Evolutionary conservation across 2,113 vertebrate species (phyloP), one percentile per base, ranked within the genome.

Genomic region (Sorex araneus): DNA sequence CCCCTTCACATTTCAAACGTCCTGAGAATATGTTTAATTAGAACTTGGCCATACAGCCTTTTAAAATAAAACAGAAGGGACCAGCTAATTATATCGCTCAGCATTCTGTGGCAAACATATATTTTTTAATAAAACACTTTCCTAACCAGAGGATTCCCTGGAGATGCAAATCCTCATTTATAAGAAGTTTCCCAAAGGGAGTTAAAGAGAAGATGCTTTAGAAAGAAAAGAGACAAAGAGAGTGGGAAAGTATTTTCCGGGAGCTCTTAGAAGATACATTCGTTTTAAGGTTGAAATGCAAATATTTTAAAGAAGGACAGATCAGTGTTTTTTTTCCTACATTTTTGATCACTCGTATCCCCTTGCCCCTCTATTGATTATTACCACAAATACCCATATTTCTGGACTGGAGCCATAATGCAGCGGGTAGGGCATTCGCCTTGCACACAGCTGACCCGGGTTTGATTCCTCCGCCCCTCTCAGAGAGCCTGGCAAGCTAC

Each of bases 21-120:
- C 95, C 93, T 97, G 96, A 97, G 95, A 97, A 94, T 97, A 97
- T 96, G 96, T 96, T 98, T 97, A 98, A 98, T 98, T 97, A 98
- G 97, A 97, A 98, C 94, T 96, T 96, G 93, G 93, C 87, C 96
- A 96, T 90, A 94, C 60, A 54, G 95, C 94, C 96, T 96, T 96
- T 96, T 89, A 84, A 94, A 60, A 92, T 95, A 97, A 97, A 97
- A 96, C 9, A 67, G 93, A 97, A 97, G 92, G 97, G 97, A 97
- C 77, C 43, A 85, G 95, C 94, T 98, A 97, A 97, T 98, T 98
- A 97, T 95, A 96, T 95, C 93, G 69, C 94, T 97, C 97, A 93
- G 93, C 96, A 97, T 97, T 97, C 95, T 96, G 96, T 95, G 93
- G 97, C 94, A 94, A 73, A 25, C 70, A 54, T 93, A 89, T 96